Base-by-base conservation (phyloP, 2,888 invertebrate genomes). In the Nasonia oneida region DNA sequence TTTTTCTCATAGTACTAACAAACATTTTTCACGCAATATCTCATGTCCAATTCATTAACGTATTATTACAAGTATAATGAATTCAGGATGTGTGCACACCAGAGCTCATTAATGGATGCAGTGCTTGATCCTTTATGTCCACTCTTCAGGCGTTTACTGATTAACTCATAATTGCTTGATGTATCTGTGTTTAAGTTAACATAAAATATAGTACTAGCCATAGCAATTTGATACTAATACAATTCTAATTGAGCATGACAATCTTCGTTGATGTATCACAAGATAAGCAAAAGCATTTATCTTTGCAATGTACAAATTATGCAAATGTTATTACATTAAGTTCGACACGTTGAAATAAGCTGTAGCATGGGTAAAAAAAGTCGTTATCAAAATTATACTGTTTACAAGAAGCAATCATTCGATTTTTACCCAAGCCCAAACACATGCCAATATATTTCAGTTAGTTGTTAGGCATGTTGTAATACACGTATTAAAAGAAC, bases 401-500 rank as follows among this genome's bases (percentile, higher is more conserved):
- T 37, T 14, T 29, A 67, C 4, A 29, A 33, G 39, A 57, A 57
- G 29, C 12, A 29, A 42, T 1, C 23, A 10, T 42, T 23, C 23
- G n/a, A 77, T 64, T 86, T 83, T 86, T 84, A 15, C 64, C 82
- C 86, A 81, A 64, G 80, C 67, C 47, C 4, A 42, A 29, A 12
- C 23, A 70, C 10, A 37, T 64, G 18, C n/a, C n/a, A n/a, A 70
- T 29, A 67, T 57, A 80, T 81, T 75, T 80, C 15, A 79, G 57
- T 57, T 84, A 81, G 53, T 83, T 33, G 50, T 79, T 80, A 70
- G 76, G 84, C 80, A 85, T 87, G 84, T 80, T 50, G 71, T 84
- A 64, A 78, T 67, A 47, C 18, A 47, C 18, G 47, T 64, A 76
- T 42, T 73, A 5, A 78, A 76, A 76, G 76, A 76, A 78, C 57